Evolutionary conservation across 2,888 invertebrate species (phyloP).

Genomic region (Chrysodeixis includens): DNA sequence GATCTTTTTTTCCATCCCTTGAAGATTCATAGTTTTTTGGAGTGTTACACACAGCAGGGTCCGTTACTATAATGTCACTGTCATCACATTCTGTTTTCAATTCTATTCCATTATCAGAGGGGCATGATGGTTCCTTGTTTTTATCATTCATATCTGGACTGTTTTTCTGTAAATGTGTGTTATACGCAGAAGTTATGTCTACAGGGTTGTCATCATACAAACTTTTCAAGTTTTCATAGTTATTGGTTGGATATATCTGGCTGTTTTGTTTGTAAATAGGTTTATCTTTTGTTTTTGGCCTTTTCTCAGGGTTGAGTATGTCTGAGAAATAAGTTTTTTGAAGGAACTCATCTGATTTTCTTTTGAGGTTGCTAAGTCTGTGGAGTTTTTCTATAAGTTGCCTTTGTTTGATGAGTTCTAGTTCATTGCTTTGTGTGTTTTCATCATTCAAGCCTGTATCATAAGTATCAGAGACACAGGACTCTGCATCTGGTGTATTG

Average conservation of each 20-base stretch:
- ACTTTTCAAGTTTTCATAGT: constrained; percentile 77
- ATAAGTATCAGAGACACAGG: constrained; percentile 74
- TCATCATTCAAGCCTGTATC: constrained; percentile 73
- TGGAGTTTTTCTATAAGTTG: constrained; percentile 84
- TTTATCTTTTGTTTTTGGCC: constrained; percentile 82
- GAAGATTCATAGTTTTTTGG: constrained; percentile 77
- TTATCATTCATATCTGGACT: constrained; percentile 71
- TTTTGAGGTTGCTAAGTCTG: constrained; percentile 81
- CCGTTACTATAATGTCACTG: constrained; percentile 83
- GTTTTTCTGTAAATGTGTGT: constrained; percentile 70
- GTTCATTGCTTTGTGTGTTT: constrained; percentile 70
- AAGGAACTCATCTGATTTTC: constrained; percentile 85
- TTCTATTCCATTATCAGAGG: constrained; percentile 71
- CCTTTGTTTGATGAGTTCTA: constrained; percentile 79
- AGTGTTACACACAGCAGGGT: constrained; percentile 81
- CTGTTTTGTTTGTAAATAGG: constrained; percentile 70
- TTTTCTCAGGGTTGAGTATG: constrained; percentile 78
- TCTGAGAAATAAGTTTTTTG: constrained; percentile 83
- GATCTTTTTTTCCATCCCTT: constrained; percentile 77
- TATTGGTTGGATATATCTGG: constrained; percentile 68
- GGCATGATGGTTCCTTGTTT: constrained; percentile 68
- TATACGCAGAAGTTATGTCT: constrained; percentile 75
- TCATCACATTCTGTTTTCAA: constrained; percentile 86
- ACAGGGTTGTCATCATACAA: constrained; percentile 79
- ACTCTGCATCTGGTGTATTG: constrained; percentile 75